A percentile compares a stretch with the other conserved stretches of the same genome.
Conservation (phyloP, 2,797 vertebrate genomes). For the Brachyalestes nurse region DNA sequence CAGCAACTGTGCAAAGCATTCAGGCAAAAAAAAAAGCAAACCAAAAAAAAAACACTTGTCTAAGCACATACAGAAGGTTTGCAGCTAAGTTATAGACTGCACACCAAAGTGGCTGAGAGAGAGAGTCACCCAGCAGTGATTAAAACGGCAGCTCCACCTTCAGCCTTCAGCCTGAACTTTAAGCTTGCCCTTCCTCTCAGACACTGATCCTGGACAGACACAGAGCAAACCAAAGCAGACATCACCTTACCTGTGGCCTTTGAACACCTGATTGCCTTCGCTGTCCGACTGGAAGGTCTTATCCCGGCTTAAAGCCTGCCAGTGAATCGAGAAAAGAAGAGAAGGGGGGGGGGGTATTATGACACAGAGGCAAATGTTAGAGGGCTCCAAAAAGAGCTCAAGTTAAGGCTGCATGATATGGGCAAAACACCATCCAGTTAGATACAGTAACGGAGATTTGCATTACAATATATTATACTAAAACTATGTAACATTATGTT, state of each 20-base stretch:
- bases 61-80: constrained; percentile 5
- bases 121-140: not conserved
- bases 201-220: constrained; percentile 26
- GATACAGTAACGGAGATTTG: not conserved
- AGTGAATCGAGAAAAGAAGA: constrained; percentile 28
- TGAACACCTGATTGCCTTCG: constrained; percentile 87
- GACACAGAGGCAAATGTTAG: constrained; percentile 1
- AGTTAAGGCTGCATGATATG: not conserved
- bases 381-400: not conserved
- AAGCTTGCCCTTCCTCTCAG: not conserved
- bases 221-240: constrained; percentile 21
- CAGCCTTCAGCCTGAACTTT: not conserved
- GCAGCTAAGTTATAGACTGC: not conserved
- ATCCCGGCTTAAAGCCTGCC: constrained; percentile 85
- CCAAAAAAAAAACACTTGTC: not conserved
- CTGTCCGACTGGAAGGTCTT: constrained; percentile 87
- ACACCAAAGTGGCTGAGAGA: not conserved
- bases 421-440: not conserved
- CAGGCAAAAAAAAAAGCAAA: not conserved
- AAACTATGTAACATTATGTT: no score
- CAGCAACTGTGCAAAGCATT: constrained; percentile 7
- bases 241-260: constrained; percentile 89
- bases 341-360: not conserved
- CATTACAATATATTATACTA: not conserved
- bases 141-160: not conserved